A percentile compares a stretch with the other conserved stretches of the same genome.
phyloP scores from a whole-genome alignment of 2,113 vertebrate genomes.

The Rhipidura dahli region DNA sequence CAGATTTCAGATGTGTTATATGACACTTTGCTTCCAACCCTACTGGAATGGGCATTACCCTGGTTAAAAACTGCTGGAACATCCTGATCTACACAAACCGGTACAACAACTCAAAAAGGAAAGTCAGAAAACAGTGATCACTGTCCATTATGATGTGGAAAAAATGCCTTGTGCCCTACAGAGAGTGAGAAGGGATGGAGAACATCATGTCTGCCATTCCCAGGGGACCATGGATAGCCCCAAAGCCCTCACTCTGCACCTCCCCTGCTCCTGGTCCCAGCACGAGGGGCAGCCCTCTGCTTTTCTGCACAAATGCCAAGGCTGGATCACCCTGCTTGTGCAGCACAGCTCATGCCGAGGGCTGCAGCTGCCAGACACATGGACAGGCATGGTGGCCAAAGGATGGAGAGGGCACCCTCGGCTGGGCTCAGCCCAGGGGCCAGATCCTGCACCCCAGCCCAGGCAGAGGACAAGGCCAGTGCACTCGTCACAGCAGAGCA shows the following conservation, averaged over 20 bases:
- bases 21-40: background rate
- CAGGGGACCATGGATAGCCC: background rate
- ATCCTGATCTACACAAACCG: background rate
- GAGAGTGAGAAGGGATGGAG: background rate
- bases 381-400: background rate
- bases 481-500: background rate
- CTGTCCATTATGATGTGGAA: background rate
- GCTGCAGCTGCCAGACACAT: rapidly evolving
- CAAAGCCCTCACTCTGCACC: background rate
- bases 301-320: background rate
- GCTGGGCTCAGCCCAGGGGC: background rate
- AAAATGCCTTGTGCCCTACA: background rate
- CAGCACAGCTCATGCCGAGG: background rate
- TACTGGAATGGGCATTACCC: background rate
- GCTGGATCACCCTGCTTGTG: background rate
- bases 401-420: background rate
- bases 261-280: background rate
- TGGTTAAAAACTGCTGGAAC: background rate
- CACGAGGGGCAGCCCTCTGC: background rate
- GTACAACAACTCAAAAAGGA: background rate
- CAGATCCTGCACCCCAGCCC: background rate
- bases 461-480: background rate
- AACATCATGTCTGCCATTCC: background rate
- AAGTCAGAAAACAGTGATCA: background rate
- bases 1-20: rapidly evolving